Evolutionary conservation across 2,888 invertebrate genomes (phyloP).

Genomic region (Ophion obscuratus): DNA sequence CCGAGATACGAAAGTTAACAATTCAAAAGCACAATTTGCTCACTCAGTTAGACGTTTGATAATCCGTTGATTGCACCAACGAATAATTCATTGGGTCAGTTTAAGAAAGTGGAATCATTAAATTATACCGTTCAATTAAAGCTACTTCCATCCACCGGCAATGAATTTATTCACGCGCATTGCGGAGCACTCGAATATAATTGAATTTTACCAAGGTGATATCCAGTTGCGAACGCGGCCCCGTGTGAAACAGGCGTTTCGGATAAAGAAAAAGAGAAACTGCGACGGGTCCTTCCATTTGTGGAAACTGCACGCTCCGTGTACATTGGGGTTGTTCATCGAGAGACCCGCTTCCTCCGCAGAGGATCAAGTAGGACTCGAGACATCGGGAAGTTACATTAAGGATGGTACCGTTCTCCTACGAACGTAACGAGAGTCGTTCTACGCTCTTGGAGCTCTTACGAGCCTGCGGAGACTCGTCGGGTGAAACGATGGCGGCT

Average conservation of each 20-base stretch:
- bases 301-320: conserved; percentile 35
- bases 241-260: conserved; percentile 15
- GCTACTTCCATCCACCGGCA: not conserved
- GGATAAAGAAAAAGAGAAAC: conserved; percentile 5
- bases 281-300: conserved; percentile 21
- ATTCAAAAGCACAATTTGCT: not conserved
- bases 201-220: conserved; percentile 31
- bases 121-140: conserved; percentile 19
- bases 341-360: conserved; percentile 32
- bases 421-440: conserved; percentile 61
- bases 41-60: not conserved
- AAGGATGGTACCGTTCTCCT: conserved; percentile 37
- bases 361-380: conserved; percentile 62
- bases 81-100: not conserved
- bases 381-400: conserved; percentile 56
- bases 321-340: conserved; percentile 43
- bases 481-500: conserved; percentile 49
- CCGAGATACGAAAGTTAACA: not conserved
- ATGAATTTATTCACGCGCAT: conserved; percentile 7
- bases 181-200: conserved; percentile 4
- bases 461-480: conserved; percentile 58
- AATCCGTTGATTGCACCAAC: not conserved
- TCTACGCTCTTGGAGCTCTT: conserved; percentile 54
- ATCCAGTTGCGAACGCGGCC: conserved; percentile 7
- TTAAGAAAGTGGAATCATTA: not conserved